phyloP scores from a whole-genome alignment of 2,888 invertebrate species.

The Torymus auratus region DNA sequence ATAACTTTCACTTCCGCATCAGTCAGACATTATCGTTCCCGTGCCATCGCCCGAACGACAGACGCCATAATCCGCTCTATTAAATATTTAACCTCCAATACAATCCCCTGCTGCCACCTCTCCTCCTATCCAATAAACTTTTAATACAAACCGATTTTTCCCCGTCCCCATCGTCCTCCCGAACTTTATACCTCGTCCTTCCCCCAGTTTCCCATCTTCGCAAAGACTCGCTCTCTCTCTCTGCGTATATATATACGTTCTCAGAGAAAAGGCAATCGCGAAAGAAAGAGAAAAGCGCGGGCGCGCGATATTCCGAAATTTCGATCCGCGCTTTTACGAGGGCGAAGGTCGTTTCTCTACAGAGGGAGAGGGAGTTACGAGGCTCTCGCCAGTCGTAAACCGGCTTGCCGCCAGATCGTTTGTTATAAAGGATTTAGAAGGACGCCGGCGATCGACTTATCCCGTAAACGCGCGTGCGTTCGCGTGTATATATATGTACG shows the following conservation, averaged over 20 bases:
- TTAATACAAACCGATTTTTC: constrained; percentile 9
- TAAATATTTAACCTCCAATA: neutral
- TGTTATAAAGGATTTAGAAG: constrained; percentile 51
- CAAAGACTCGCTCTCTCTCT: too few species aligned
- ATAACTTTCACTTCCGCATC: too few species aligned
- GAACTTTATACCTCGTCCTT: constrained; percentile 6
- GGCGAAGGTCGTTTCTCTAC: constrained; percentile 7
- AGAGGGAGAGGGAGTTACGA: constrained; percentile 38
- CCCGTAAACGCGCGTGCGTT: constrained; percentile 32
- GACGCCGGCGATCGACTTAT: constrained; percentile 51
- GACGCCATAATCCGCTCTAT: neutral
- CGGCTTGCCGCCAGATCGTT: constrained; percentile 25
- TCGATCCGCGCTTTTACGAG: constrained; percentile 57
- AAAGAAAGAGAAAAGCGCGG: constrained; percentile 25
- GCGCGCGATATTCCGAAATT: constrained; percentile 53
- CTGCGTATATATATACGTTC: too few species aligned
- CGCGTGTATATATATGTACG: too few species aligned
- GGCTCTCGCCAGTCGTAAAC: constrained; percentile 47
- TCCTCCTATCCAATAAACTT: neutral
- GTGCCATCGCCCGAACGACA: neutral
- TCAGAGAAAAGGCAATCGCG: constrained; percentile 34
- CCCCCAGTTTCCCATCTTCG: too few species aligned
- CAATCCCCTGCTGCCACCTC: neutral
- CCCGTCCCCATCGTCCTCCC: neutral
- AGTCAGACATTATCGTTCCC: neutral